Base-by-base conservation (phyloP, 2,888 invertebrate genomes). In the Tortricodes alternella region DNA sequence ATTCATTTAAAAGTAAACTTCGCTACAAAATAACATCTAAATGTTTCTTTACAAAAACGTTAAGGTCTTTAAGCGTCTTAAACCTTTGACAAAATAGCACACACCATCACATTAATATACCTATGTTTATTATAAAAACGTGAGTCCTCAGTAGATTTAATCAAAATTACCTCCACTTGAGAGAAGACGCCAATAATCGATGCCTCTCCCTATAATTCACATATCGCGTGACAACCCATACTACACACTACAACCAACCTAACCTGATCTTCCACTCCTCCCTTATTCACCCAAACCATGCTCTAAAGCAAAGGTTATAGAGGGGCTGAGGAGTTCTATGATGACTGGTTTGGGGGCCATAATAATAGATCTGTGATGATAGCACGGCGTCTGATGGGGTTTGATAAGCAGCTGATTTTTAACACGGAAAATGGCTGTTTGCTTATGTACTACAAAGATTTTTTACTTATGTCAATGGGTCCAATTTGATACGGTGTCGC, bases 171-270 rank as follows among this genome's bases (percentile, higher is more conserved):
- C 6, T 32, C 52, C 57, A 51, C 51, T 57, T 34, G 34, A 52
- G 48, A 55, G 51, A 46, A 57, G 52, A 46, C 44, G 62, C 64
- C 50, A 65, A 76, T 71, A 73, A 77, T 75, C 68, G 70, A 71
- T 71, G 76, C 68, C 73, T 72, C 66, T 71, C 70, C 62, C 78
- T 80, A 80, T 88, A 87, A 88, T 87, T 85, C 83, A 78, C 75
- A 61, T 66, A 80, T 88, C 67, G 88, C 88, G 83, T 88, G 88
- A 73, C 77, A 76, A 76, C 71, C 43, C 44, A 34, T 55, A 46
- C 46, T 49, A 44, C 44, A 58, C 21, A 29, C 48, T 23, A 7
- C 23, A 16, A 37, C 73, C 64, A 67, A 1, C 38, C 19, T 55
- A 52, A n/a, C 9, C 27, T 57, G 74, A 69, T 9, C 68, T 57